phyloP scores from a whole-genome alignment of 2,797 vertebrate genomes.

The Manis pentadactyla region DNA sequence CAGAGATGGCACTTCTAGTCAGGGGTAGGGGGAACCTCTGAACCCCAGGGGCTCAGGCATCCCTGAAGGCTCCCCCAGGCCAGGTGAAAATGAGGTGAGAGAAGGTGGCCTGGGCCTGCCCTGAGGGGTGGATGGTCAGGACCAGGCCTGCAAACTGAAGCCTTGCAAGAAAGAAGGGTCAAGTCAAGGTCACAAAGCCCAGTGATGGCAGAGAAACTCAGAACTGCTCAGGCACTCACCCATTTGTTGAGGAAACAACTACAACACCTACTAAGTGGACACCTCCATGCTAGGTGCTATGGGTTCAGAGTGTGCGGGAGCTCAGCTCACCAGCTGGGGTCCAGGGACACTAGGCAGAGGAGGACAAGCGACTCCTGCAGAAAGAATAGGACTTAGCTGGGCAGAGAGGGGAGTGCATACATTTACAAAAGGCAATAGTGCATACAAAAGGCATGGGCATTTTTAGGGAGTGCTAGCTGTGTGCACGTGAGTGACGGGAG shows the following conservation, averaged over 20 bases:
- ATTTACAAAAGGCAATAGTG: not conserved
- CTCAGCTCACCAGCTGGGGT: rapidly evolving
- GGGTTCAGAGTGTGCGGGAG: not conserved
- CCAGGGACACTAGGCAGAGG: rapidly evolving
- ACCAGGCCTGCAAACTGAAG: not conserved
- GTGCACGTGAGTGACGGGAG: no score
- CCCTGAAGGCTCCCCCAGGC: not conserved
- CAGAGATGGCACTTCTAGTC: not conserved
- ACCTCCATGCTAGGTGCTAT: rapidly evolving
- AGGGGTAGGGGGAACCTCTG: not conserved
- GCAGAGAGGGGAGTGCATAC: not conserved
- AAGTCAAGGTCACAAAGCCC: not conserved
- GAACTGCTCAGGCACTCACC: not conserved
- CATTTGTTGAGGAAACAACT: not conserved
- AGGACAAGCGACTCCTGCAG: rapidly evolving
- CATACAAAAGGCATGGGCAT: not conserved
- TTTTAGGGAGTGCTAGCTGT: not conserved
- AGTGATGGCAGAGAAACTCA: not conserved
- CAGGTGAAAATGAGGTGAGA: slow-evolving; percentile 62
- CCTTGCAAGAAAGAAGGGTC: not conserved
- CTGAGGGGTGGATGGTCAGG: rapidly evolving
- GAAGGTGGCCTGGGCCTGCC: not conserved
- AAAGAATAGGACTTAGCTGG: not conserved
- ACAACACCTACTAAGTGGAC: not conserved
- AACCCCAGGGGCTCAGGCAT: not conserved